Conservation (phyloP, 2,888 invertebrate genomes). For the Campopleginae sp. region DNA sequence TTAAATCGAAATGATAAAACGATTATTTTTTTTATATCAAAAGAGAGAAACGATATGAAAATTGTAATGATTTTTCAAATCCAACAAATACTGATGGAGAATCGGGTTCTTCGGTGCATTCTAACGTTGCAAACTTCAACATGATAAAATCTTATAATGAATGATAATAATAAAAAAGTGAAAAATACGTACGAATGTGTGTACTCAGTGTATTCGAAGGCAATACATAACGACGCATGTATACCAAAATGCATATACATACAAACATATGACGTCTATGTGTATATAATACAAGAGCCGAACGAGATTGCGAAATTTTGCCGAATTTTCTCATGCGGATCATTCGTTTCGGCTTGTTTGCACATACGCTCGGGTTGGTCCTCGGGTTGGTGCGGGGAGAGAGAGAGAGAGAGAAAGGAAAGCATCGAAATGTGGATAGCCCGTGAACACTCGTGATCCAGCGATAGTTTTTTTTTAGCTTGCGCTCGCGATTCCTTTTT, state of each 20-base stretch:
- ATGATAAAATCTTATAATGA: not conserved
- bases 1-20: no score
- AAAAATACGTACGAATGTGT: not conserved
- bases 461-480: not conserved
- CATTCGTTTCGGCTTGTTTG: conserved; percentile 75
- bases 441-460: conserved; percentile 33
- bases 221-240: not conserved
- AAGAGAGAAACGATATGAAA: no score
- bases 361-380: conserved; percentile 62
- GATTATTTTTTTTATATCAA: no score
- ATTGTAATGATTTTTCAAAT: no score
- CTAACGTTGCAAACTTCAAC: no score
- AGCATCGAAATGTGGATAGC: not conserved
- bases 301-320: conserved; percentile 66
- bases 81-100: no score
- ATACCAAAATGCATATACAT: not conserved
- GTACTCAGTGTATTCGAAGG: not conserved
- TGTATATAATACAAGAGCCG: conserved; percentile 41
- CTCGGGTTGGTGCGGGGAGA: no score
- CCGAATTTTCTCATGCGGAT: conserved; percentile 72
- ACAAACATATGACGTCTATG: not conserved
- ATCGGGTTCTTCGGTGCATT: no score
- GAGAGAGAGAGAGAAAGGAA: not conserved
- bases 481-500: not conserved
- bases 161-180: not conserved